Conservation (phyloP, 2,888 invertebrate species). For the Opisthograptis luteolata region DNA sequence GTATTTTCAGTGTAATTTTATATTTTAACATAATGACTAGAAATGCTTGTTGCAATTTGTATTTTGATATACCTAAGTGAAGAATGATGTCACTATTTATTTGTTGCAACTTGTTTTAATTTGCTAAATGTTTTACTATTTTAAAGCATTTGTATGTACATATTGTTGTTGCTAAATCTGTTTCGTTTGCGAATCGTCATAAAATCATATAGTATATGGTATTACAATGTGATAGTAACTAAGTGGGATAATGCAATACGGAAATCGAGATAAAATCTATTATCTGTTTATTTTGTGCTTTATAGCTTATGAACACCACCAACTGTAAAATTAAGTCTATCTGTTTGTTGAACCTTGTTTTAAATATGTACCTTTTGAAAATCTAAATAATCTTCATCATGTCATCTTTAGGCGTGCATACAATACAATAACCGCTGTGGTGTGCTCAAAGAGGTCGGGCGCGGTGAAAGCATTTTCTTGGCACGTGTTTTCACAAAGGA, state of each 20-base stretch:
- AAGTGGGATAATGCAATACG: constrained; percentile 29
- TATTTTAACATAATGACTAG: background rate
- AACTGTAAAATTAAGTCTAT: too few relatives aligned
- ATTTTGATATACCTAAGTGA: constrained; percentile 34
- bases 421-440: too few relatives aligned
- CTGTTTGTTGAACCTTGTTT: too few relatives aligned
- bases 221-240: constrained; percentile 33
- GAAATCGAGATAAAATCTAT: constrained; percentile 9
- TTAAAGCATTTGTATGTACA: constrained; percentile 58
- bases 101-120: constrained; percentile 52
- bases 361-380: too few relatives aligned
- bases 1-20: background rate
- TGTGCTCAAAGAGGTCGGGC: too few relatives aligned
- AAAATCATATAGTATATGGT: too few relatives aligned
- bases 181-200: constrained; percentile 34
- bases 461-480: too few relatives aligned
- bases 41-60: constrained; percentile 32
- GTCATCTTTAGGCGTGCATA: too few relatives aligned
- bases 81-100: constrained; percentile 42
- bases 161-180: constrained; percentile 33
- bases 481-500: too few relatives aligned
- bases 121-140: constrained; percentile 54
- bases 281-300: too few relatives aligned
- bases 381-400: too few relatives aligned
- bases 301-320: too few relatives aligned